Conservation (phyloP, 2,113 vertebrate species). For the Dendrocopos noguchii region DNA sequence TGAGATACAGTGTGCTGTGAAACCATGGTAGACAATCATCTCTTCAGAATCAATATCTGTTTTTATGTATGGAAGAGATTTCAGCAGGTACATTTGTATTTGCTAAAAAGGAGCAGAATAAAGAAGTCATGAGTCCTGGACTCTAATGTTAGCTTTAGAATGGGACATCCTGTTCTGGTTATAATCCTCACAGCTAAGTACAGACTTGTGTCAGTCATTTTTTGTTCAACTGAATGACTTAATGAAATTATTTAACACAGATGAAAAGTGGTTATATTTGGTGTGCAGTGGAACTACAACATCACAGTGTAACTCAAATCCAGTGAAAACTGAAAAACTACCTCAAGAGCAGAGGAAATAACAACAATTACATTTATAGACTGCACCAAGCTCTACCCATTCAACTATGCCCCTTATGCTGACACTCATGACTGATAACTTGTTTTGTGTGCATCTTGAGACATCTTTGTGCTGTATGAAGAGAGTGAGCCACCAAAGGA, state of each 20-base stretch:
- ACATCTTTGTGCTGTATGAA: not conserved
- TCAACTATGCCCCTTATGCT: not conserved
- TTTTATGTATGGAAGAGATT: not conserved
- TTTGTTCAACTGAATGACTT: not conserved
- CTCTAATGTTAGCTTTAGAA: not conserved
- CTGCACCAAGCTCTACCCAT: not conserved
- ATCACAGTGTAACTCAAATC: not conserved
- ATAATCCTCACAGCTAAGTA: not conserved
- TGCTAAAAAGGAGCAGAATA: not conserved
- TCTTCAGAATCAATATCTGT: not conserved
- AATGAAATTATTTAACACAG: not conserved
- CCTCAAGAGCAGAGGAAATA: not conserved
- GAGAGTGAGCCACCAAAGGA: not conserved
- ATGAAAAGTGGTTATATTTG: not conserved
- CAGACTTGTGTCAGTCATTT: not conserved
- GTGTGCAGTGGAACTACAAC: not conserved
- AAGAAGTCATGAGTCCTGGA: not conserved
- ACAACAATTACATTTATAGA: not conserved
- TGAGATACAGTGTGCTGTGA: not conserved
- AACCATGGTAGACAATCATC: not conserved
- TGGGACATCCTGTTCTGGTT: not conserved
- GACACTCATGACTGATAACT: not conserved
- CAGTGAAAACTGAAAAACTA: not conserved
- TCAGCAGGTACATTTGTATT: not conserved
- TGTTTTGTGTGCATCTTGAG: not conserved